Conservation (phyloP, 2,888 invertebrate genomes). For the Hirtodrosophila histrioides region DNA sequence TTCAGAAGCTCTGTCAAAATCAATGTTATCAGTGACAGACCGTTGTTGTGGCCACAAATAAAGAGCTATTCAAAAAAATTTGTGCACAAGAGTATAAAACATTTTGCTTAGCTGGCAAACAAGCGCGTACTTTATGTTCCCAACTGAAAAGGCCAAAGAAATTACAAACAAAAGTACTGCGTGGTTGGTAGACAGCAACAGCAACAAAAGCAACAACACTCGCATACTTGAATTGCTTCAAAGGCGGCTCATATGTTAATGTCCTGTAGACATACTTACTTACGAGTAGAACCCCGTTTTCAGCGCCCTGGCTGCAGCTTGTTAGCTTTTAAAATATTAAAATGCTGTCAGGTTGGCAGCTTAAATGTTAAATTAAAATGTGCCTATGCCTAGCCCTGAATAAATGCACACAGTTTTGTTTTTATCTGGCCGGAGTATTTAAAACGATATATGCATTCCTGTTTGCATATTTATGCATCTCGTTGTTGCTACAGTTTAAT, state of each 20-base stretch:
- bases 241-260: slow-evolving; percentile 53
- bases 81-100: neutral
- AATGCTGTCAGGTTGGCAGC: slow-evolving; percentile 40
- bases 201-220: slow-evolving; percentile 4
- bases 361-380: slow-evolving; percentile 40
- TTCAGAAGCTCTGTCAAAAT: slow-evolving; percentile 36
- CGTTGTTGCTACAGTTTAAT: slow-evolving; percentile 16
- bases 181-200: slow-evolving; percentile 25
- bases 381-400: slow-evolving; percentile 15
- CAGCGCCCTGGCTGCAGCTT: slow-evolving; percentile 30
- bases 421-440: slow-evolving; percentile 13
- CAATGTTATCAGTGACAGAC: slow-evolving; percentile 30
- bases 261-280: slow-evolving; percentile 31
- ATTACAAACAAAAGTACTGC: slow-evolving; percentile 64
- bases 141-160: slow-evolving; percentile 54
- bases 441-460: too few relatives aligned
- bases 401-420: slow-evolving; percentile 25
- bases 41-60: slow-evolving; percentile 35
- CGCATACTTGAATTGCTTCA: slow-evolving; percentile 17
- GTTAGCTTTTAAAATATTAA: slow-evolving; percentile 67
- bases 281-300: slow-evolving; percentile 10
- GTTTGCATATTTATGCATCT: too few relatives aligned
- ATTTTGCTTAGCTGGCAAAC: slow-evolving; percentile 19
- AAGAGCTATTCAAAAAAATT: slow-evolving; percentile 13
- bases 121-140: slow-evolving; percentile 24